phyloP scores from a whole-genome alignment of 2,113 vertebrate species.

The Myiopsitta monachus region DNA sequence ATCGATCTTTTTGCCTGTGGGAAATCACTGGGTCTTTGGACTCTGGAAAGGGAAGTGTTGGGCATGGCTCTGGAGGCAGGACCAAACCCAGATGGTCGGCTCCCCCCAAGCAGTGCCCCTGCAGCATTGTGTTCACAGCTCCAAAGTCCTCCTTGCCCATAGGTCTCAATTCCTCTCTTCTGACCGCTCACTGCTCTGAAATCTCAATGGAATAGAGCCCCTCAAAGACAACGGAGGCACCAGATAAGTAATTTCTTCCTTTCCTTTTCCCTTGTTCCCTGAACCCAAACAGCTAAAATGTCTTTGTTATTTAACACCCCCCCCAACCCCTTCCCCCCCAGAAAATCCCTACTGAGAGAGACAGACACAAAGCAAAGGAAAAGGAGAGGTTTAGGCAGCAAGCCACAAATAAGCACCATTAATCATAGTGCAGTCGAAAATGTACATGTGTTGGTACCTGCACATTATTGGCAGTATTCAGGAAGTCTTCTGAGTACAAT shows the following conservation, averaged over 20 bases:
- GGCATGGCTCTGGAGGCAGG: not conserved
- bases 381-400: slow-evolving; percentile 76
- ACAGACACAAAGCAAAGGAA: slow-evolving; percentile 55
- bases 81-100: not conserved
- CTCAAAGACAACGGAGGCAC: not conserved
- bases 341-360: not conserved
- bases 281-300: slow-evolving; percentile 16
- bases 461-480: slow-evolving; percentile 82
- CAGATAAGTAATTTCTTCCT: slow-evolving; percentile 19
- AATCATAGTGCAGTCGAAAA: slow-evolving; percentile 86
- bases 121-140: not conserved
- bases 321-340: too few relatives aligned
- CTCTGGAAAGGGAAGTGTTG: not conserved
- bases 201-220: not conserved
- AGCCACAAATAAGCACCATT: slow-evolving; percentile 92
- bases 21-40: not conserved
- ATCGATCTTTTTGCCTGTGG: fast-evolving
- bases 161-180: not conserved
- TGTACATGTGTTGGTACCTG: slow-evolving; percentile 82
- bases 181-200: not conserved
- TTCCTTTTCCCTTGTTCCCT: not conserved
- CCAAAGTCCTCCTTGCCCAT: not conserved
- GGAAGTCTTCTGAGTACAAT: slow-evolving; percentile 73
- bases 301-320: slow-evolving; percentile 25
- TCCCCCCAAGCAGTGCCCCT: not conserved